These are phyloP conservation scores for Neria commutata DNA, from an alignment of 2,888 invertebrate genomes.

Conservation along the genomic window DNA sequence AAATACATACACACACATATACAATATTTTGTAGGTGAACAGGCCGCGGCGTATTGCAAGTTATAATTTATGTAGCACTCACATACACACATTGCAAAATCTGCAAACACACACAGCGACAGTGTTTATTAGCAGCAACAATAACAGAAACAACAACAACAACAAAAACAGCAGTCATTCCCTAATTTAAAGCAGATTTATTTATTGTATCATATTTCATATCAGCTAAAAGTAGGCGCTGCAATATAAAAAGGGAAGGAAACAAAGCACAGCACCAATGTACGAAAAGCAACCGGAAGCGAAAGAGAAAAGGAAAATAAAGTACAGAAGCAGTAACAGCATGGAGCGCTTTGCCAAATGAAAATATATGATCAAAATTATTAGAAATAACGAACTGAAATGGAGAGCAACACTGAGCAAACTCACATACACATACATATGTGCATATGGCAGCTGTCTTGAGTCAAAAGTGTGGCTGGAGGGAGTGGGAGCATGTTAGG, in stretches of 20 bases:
- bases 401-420: not conserved
- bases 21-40: no score
- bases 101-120: not conserved
- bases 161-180: no score
- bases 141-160: slow-evolving; percentile 37
- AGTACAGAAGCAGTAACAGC: not conserved
- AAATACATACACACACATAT: not conserved
- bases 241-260: slow-evolving; percentile 34
- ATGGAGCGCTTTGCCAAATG: not conserved
- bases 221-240: slow-evolving; percentile 48
- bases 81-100: not conserved
- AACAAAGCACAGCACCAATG: not conserved
- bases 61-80: not conserved
- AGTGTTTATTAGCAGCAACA: not conserved
- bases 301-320: not conserved
- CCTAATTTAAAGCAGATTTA: slow-evolving; percentile 54
- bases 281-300: no score
- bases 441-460: no score
- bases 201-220: slow-evolving; percentile 49
- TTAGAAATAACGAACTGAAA: not conserved
- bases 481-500: no score
- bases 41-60: no score
- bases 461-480: no score
- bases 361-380: slow-evolving; percentile 5
- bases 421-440: no score